A percentile compares a stretch with the other conserved stretches of the same genome.
These are phyloP conservation scores for Cylas formicarius DNA, from an alignment of 1,140 invertebrate genomes.

Conservation along the genomic window DNA sequence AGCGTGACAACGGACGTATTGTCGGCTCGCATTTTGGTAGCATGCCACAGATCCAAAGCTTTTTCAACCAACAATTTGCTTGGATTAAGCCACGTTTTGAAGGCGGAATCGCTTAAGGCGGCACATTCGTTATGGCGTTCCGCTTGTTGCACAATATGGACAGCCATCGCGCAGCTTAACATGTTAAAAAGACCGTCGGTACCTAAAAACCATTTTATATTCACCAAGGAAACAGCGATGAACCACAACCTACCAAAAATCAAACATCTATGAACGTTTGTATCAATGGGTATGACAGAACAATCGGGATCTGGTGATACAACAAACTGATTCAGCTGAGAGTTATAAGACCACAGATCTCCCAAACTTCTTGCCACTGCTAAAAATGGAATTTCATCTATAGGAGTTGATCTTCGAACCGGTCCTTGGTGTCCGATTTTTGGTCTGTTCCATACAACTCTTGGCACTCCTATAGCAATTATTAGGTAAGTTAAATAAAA, in stretches of 20 bases:
- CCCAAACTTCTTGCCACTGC: conserved; percentile 92
- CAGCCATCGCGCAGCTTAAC: conserved; percentile 74
- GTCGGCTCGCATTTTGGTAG: conserved; percentile 79
- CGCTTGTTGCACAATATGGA: conserved; percentile 71
- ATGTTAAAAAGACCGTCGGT: conserved; percentile 98
- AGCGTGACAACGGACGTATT: conserved; percentile 92
- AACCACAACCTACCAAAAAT: conserved; percentile 71
- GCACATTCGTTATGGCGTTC: conserved; percentile 73
- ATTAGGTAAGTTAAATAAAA: background rate
- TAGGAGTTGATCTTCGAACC: conserved; percentile 71
- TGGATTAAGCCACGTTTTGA: conserved; percentile 72
- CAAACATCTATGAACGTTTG: conserved; percentile 72
- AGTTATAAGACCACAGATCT: conserved; percentile 96
- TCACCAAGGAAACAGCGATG: background rate
- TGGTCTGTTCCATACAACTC: conserved; percentile 95
- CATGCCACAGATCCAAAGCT: conserved; percentile 68
- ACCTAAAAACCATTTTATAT: conserved; percentile 59
- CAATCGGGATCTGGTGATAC: conserved; percentile 98
- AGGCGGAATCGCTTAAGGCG: conserved; percentile 35
- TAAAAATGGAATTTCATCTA: conserved; percentile 94
- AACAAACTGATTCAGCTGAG: conserved; percentile 79
- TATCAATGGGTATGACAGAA: conserved; percentile 76
- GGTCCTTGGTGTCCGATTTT: conserved; percentile 71
- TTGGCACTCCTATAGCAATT: conserved; percentile 59
- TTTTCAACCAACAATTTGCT: conserved; percentile 83